These are phyloP conservation scores for Nomia melanderi DNA, from an alignment of 1,140 invertebrate genomes.

Conservation along the genomic window DNA sequence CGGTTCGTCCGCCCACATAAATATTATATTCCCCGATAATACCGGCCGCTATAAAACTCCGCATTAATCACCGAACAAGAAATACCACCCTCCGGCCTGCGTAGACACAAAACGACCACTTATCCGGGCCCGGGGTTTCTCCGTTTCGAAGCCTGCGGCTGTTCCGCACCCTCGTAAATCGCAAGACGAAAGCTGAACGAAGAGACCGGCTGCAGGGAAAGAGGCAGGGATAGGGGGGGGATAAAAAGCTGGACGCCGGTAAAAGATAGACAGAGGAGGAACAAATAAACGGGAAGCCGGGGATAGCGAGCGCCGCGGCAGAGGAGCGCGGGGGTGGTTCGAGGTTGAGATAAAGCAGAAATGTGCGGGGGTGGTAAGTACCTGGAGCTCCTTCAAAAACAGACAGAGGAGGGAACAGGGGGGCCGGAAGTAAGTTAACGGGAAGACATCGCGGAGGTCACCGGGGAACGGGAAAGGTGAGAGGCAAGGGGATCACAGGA, in stretches of 20 bases:
- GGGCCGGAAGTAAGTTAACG: background rate
- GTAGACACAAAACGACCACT: constrained; percentile 50
- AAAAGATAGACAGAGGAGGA: constrained; percentile 13
- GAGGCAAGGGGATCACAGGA: background rate
- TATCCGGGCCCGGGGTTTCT: constrained; percentile 41
- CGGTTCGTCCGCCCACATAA: constrained; percentile 16
- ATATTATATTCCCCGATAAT: constrained; percentile 43
- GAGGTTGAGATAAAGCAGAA: constrained; percentile 34
- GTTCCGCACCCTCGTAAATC: constrained; percentile 59
- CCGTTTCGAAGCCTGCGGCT: constrained; percentile 47
- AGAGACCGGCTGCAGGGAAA: background rate
- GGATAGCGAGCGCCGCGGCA: background rate
- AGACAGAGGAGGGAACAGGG: background rate
- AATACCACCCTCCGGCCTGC: constrained; percentile 43
- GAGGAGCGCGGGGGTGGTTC: background rate
- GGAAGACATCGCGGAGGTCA: background rate
- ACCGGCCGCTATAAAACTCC: constrained; percentile 49
- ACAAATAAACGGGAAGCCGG: background rate
- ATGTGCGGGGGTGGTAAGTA: constrained; percentile 3
- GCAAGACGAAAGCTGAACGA: constrained; percentile 41
- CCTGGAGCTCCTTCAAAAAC: constrained; percentile 1
- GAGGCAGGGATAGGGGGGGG: no score
- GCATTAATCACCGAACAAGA: constrained; percentile 58
- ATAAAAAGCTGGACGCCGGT: background rate
- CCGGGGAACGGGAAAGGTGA: background rate